Percentiles rank a stretch among this genome's conserved stretches.
phyloP scores from a whole-genome alignment of 2,888 invertebrate species.

The Euspilapteryx auroguttella region DNA sequence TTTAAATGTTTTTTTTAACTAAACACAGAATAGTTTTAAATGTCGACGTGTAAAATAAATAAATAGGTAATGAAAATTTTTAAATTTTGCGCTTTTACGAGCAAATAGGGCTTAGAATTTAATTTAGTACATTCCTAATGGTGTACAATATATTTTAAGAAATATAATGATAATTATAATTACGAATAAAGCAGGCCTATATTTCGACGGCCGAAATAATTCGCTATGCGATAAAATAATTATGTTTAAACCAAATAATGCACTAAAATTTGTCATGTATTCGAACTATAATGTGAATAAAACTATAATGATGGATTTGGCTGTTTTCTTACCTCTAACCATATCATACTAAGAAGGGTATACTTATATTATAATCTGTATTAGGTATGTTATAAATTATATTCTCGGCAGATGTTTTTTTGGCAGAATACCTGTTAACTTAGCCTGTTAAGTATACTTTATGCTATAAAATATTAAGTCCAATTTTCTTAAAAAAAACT shows the following conservation, averaged over 20 bases:
- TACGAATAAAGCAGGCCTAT: slow-evolving; percentile 18
- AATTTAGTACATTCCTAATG: slow-evolving; percentile 48
- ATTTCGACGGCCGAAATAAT: slow-evolving; percentile 17
- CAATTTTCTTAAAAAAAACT: too few species aligned
- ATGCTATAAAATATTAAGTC: too few species aligned
- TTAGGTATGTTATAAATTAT: too few species aligned
- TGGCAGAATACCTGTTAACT: too few species aligned
- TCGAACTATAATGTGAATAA: slow-evolving; percentile 13
- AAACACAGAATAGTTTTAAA: slow-evolving; percentile 1
- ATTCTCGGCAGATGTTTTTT: too few species aligned
- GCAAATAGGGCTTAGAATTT: slow-evolving; percentile 11
- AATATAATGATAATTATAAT: not conserved
- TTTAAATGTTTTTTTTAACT: slow-evolving; percentile 1
- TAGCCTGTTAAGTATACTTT: too few species aligned
- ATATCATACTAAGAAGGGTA: too few species aligned
- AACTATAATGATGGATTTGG: slow-evolving; percentile 38
- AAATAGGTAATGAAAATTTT: not conserved
- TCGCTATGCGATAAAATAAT: slow-evolving; percentile 29
- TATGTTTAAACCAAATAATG: slow-evolving; percentile 40
- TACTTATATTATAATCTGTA: too few species aligned
- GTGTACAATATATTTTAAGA: slow-evolving; percentile 40
- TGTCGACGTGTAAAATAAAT: slow-evolving; percentile 1
- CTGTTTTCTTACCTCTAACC: too few species aligned
- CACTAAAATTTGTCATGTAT: slow-evolving; percentile 40
- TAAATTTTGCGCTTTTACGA: slow-evolving; percentile 3